These are phyloP conservation scores for Sinohyriopsis cumingii DNA, from an alignment of 2,888 invertebrate genomes.

Conservation along the genomic window DNA sequence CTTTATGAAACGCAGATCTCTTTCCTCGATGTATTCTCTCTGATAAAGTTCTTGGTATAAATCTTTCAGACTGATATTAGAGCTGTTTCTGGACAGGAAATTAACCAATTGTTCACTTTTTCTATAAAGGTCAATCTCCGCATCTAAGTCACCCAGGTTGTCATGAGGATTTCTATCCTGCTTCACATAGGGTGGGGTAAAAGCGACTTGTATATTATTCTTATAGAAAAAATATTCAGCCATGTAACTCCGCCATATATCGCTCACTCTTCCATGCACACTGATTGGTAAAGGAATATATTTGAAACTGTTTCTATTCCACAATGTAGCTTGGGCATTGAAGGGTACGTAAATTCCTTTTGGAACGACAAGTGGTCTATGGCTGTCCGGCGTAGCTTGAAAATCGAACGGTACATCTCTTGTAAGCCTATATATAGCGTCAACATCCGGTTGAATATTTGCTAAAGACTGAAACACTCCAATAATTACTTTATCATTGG, in stretches of 20 bases:
- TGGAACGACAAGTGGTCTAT: constrained; percentile 9
- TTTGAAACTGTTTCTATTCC: constrained; percentile 11
- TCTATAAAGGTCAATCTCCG: constrained; percentile 6
- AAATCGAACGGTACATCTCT: constrained; percentile 19
- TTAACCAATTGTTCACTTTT: not conserved
- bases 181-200: constrained; percentile 15
- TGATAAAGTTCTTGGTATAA: too few relatives aligned
- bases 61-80: too few relatives aligned
- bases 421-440: constrained; percentile 22
- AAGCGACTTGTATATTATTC: constrained; percentile 4
- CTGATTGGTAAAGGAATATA: constrained; percentile 16
- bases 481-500: not conserved
- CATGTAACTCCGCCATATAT: constrained; percentile 26
- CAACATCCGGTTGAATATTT: constrained; percentile 22
- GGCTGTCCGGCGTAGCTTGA: constrained; percentile 1
- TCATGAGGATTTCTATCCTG: constrained; percentile 20
- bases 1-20: too few relatives aligned
- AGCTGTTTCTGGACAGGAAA: too few relatives aligned
- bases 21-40: too few relatives aligned
- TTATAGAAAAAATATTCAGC: constrained; percentile 18
- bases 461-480: constrained; percentile 21
- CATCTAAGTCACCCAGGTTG: constrained; percentile 4
- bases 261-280: constrained; percentile 14
- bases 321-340: constrained; percentile 22
- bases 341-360: constrained; percentile 12